These are phyloP conservation scores for Scrobipalpa costella DNA, from an alignment of 2,888 invertebrate species.

Conservation along the genomic window DNA sequence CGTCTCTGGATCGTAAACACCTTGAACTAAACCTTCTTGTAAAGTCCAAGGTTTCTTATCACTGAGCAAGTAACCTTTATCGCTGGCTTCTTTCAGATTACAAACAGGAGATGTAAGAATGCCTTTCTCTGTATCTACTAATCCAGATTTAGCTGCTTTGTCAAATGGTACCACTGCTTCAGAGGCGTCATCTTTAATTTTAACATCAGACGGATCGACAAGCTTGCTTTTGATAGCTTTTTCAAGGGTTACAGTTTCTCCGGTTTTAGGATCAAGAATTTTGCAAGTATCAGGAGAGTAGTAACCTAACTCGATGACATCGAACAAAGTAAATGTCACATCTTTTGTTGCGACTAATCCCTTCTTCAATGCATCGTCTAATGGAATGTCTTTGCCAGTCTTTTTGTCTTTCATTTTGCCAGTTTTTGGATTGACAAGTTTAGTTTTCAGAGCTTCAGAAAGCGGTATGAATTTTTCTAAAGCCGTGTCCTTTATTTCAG, in stretches of 20 bases:
- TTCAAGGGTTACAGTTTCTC: conserved; percentile 86
- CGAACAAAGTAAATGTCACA: conserved; percentile 86
- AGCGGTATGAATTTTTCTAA: conserved; percentile 87
- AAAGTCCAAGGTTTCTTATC: conserved; percentile 90
- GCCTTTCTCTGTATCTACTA: conserved; percentile 87
- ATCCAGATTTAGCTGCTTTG: conserved; percentile 85
- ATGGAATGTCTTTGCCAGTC: conserved; percentile 84
- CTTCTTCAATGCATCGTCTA: conserved; percentile 86
- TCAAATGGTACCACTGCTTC: conserved; percentile 84
- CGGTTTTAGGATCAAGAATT: conserved; percentile 89
- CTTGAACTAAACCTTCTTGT: conserved; percentile 91
- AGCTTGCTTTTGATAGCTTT: conserved; percentile 88
- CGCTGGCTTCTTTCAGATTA: conserved; percentile 88
- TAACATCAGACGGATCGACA: conserved; percentile 85
- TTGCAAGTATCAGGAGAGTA: conserved; percentile 87
- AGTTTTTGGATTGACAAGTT: conserved; percentile 84
- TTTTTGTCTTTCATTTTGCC: conserved; percentile 88
- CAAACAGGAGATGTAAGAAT: conserved; percentile 85
- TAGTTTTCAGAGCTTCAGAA: conserved; percentile 86
- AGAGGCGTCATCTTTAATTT: conserved; percentile 87
- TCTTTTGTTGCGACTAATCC: conserved; percentile 87
- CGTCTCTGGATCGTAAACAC: conserved; percentile 87
- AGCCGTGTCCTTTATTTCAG: conserved; percentile 89
- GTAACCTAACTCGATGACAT: conserved; percentile 88
- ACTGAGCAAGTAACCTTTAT: conserved; percentile 90